Evolutionary conservation across 1,140 invertebrate genomes (phyloP).

Genomic region (Aphelenchoides besseyi): DNA sequence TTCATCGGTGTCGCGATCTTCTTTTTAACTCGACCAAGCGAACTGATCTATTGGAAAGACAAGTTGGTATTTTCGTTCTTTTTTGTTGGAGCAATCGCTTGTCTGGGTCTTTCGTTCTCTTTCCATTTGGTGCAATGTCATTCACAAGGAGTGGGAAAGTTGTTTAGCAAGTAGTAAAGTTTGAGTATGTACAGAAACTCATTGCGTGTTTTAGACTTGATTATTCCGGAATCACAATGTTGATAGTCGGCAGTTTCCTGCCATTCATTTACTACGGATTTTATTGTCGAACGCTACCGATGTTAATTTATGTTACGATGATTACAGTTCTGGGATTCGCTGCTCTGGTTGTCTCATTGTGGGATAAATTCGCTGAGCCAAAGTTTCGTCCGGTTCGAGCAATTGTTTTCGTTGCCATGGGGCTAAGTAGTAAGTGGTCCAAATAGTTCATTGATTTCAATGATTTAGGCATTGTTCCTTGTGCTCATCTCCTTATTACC

Average conservation of each 20-base stretch:
- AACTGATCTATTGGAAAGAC: slow-evolving; percentile 51
- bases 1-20: slow-evolving; percentile 78
- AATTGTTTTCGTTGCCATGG: slow-evolving; percentile 63
- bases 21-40: slow-evolving; percentile 74
- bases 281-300: slow-evolving; percentile 74
- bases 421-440: slow-evolving; percentile 51
- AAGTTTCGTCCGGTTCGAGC: slow-evolving; percentile 82
- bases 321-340: slow-evolving; percentile 85
- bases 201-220: slow-evolving; percentile 69
- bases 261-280: slow-evolving; percentile 99
- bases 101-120: slow-evolving; percentile 89
- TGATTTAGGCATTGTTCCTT: slow-evolving; percentile 64
- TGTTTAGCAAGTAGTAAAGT: slow-evolving; percentile 79
- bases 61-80: slow-evolving; percentile 49
- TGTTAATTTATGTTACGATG: slow-evolving; percentile 65
- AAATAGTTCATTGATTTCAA: not conserved
- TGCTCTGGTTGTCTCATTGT: slow-evolving; percentile 91
- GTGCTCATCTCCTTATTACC: slow-evolving; percentile 66
- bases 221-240: slow-evolving; percentile 94
- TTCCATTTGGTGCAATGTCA: slow-evolving; percentile 98
- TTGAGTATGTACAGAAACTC: not conserved
- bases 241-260: slow-evolving; percentile 98
- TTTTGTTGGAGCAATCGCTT: slow-evolving; percentile 64
- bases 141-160: slow-evolving; percentile 84
- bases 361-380: slow-evolving; percentile 94